These are phyloP conservation scores for Lethenteron reissneri DNA, from an alignment of 2,113 vertebrate genomes.

Conservation along the genomic window DNA sequence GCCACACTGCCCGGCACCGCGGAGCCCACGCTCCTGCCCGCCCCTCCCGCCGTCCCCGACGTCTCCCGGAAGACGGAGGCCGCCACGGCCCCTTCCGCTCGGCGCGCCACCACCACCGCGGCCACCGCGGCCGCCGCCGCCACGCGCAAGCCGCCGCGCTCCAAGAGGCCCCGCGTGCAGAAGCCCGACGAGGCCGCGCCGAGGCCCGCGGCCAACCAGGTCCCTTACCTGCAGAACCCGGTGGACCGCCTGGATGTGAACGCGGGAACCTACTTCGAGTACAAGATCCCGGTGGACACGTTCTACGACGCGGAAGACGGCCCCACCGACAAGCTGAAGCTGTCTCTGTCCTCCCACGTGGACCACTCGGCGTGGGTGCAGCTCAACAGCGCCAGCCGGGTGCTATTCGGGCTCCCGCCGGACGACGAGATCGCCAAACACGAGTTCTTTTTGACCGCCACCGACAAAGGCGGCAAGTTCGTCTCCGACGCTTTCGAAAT, in stretches of 20 bases:
- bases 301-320: conserved; percentile 75
- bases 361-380: conserved; percentile 72
- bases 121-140: conserved; percentile 22
- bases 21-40: conserved; percentile 43
- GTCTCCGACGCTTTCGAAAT: conserved; percentile 73
- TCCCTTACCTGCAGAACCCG: conserved; percentile 50
- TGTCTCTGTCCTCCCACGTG: conserved; percentile 55
- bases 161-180: conserved; percentile 11
- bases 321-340: conserved; percentile 62
- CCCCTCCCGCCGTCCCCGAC: conserved; percentile 56
- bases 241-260: conserved; percentile 66
- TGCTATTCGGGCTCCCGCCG: conserved; percentile 59
- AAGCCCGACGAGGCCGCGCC: no score
- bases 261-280: conserved; percentile 84
- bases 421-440: conserved; percentile 45
- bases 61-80: conserved; percentile 55
- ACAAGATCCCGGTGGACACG: conserved; percentile 70
- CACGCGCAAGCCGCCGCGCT: conserved; percentile 25
- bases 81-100: conserved; percentile 54
- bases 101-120: conserved; percentile 32
- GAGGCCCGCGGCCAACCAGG: conserved; percentile 23
- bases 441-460: conserved; percentile 71
- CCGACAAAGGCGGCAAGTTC: conserved; percentile 59
- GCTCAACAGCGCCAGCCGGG: conserved; percentile 79
- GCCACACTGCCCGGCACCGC: conserved; percentile 32